Evolutionary conservation across 53 echinoderm and acorn worm species (phyloP), one percentile per base, ranked within the genome.

Genomic region (Holothuria leucospilota): DNA sequence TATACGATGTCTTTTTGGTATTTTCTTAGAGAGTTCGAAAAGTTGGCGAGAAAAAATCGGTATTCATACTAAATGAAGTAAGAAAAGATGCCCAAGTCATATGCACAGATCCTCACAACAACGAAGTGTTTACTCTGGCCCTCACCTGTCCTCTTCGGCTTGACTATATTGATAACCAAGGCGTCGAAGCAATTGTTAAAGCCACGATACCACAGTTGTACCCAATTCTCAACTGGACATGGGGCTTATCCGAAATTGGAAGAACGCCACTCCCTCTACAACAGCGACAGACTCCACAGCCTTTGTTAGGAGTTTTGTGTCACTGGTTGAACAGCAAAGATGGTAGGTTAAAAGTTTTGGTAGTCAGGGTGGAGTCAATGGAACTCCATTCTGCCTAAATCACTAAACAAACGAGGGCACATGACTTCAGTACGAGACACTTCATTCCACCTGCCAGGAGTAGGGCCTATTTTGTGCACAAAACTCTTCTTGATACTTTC

Each of bases 301-400:
- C 78, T 12, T 9, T 56, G 16, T 29, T 78, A 14, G 29, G 14
- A 8, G 58, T 78, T 13, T 51, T 78, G 13, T 27, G 78, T 78
- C 26, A 78, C 25, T 78, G 78, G 78, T 25, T 78, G 29, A 78
- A 78, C n/a, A n/a, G n/a, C n/a, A n/a, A n/a, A n/a, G n/a, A 78
- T 25, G 78, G 78, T 78, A 28, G 26, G 78, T 51, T 29, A 56
- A 5, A 56, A 0, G 18, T 18, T 56, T 18, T 1, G 8, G 18
- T 56, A 16, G 56, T 18, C 16, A 10, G 49, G 15, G 4, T 15
- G 18, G 18, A 15, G 2, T 56, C 56, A 0, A 18, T 2, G 18
- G 4, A 56, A 15, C 16, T 56, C 56, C 18, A 5, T 52, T 2
- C 52, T 52, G 13, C 52, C 9, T 52, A 52, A 52, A 7, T 40